Evolutionary conservation across 1,140 invertebrate species (phyloP), one percentile per base, ranked within the genome.

Genomic region (Drosophila kanapiae): DNA sequence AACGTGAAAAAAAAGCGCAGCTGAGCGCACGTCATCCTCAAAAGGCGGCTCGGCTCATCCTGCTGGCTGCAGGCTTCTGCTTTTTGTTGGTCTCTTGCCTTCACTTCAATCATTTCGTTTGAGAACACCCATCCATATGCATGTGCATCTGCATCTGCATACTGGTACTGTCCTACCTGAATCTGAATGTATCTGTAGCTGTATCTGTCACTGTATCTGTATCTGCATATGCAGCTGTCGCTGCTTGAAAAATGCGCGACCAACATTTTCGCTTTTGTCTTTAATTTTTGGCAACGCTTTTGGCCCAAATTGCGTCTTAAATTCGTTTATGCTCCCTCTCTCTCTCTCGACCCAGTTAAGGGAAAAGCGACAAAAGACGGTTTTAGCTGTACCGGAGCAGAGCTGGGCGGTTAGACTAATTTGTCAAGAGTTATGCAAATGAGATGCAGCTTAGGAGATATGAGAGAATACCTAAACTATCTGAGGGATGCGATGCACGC

Each of bases 1-100:
- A 86, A 86, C 78, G 75, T 79, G 70, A 87, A 86, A 85, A 56
- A 85, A 56, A 88, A 88, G 83, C 80, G 83, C 83, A 87, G 76
- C 84, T 87, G 80, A 83, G 79, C 53, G 37, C 58, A 77, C 67
- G 62, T 80, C 81, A 65, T 80, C 68, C 71, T 83, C 83, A 83
- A 80, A 80, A 87, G 80, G 78, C 75, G 49, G 57, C 56, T 59
- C 8, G 23, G 23, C 53, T 18, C 23, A 42, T 45, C 14, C 57
- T 51, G 49, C 29, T 33, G 48, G 48, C 54, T 53, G 16, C 47
- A 70, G 43, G 67, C 68, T 59, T 69, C 69, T 70, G 65, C 35
- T 40, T 69, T 69, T 45, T 69, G 40, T 43, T 77, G 51, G 60
- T 53, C 33, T 58, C 33, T 57, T 64, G 54, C 53, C 71, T 38